Conservation (phyloP, 1,140 invertebrate species). For the Aplysia californica region DNA sequence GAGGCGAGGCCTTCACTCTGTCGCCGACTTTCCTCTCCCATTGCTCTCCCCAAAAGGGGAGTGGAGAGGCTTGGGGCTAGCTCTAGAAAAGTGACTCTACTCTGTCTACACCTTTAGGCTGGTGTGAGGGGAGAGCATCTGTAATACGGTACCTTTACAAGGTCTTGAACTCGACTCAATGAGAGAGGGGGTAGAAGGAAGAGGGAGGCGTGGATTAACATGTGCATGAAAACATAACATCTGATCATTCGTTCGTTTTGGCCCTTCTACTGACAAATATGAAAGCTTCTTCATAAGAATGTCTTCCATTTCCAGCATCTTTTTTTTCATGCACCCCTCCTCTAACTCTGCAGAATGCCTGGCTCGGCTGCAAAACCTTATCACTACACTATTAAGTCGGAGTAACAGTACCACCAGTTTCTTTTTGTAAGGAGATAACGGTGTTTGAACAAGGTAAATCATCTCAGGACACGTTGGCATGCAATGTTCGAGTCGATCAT, state of each 20-base stretch:
- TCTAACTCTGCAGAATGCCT: constrained; percentile 45
- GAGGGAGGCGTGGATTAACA: not conserved
- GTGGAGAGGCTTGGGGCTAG: no score
- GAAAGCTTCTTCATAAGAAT: no score
- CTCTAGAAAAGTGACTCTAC: no score
- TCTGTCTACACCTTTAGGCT: no score
- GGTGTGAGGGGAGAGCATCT: no score
- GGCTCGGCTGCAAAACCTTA: no score
- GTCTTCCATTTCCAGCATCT: no score
- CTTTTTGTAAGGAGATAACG: constrained; percentile 32
- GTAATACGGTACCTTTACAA: no score
- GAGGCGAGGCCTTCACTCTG: no score
- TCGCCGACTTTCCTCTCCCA: no score
- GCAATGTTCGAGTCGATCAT: constrained; percentile 36
- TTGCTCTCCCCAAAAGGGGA: no score
- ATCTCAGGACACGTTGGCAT: constrained; percentile 14
- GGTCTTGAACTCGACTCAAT: not conserved
- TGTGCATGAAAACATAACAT: not conserved
- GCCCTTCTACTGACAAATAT: not conserved
- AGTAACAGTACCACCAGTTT: constrained; percentile 20
- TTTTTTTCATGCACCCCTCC: constrained; percentile 37
- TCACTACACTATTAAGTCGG: no score
- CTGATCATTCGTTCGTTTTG: not conserved
- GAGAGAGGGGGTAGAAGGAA: not conserved
- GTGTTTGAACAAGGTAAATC: constrained; percentile 20